phyloP scores from a whole-genome alignment of 2,888 invertebrate species.

The Tetranychus truncatus region DNA sequence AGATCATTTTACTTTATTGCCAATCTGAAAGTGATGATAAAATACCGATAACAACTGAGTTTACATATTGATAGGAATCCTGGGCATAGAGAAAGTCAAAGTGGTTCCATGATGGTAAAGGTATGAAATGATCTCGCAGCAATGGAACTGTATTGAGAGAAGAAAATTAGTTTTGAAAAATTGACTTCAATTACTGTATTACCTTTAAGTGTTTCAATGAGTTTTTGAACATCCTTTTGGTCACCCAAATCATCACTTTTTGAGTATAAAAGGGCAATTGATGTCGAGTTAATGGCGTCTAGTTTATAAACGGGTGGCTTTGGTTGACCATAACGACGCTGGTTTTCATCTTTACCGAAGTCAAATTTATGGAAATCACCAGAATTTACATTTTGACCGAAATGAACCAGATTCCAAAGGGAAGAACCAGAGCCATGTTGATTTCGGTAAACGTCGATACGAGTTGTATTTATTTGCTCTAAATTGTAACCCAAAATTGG shows the following conservation, averaged over 20 bases:
- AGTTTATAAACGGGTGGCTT: background rate
- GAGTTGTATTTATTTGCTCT: background rate
- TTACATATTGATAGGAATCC: background rate
- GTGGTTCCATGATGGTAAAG: conserved; percentile 5
- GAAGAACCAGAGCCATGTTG: background rate
- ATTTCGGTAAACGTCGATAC: background rate
- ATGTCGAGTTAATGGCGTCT: background rate
- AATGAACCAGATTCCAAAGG: conserved; percentile 10
- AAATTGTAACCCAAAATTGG: background rate
- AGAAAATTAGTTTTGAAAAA: background rate
- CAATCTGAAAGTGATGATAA: background rate
- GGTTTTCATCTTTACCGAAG: background rate
- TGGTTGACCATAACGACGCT: background rate
- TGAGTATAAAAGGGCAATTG: background rate
- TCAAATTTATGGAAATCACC: conserved; percentile 4
- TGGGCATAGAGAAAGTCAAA: conserved; percentile 3
- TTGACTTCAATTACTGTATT: background rate
- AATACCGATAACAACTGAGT: background rate
- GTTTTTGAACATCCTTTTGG: background rate
- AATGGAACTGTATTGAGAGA: background rate
- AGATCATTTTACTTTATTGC: too few relatives aligned
- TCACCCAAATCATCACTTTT: background rate
- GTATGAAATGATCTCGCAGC: background rate
- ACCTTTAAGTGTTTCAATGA: conserved; percentile 2
- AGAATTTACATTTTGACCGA: background rate